These are phyloP conservation scores for Alfaro cultratus DNA, from an alignment of 2,797 vertebrate species.

Conservation along the genomic window DNA sequence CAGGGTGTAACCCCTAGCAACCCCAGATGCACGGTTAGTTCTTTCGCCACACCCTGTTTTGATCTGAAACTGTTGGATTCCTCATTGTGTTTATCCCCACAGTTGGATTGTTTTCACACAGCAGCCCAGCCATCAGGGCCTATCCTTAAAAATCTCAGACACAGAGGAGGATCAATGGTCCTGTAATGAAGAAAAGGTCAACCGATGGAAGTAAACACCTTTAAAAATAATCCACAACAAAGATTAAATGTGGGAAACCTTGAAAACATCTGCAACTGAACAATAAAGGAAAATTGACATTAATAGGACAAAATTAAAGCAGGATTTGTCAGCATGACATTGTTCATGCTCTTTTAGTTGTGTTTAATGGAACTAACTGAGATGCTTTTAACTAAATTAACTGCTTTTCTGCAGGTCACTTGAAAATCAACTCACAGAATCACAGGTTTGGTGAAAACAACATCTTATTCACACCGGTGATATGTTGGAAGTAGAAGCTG, in stretches of 20 bases:
- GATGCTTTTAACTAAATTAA: background rate
- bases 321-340: background rate
- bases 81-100: constrained; percentile 41
- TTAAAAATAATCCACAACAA: constrained; percentile 29
- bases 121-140: constrained; percentile 17
- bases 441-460: background rate
- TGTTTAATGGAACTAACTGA: background rate
- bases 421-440: background rate
- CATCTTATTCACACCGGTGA: background rate
- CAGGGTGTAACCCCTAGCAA: constrained; percentile 29
- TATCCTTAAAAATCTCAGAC: constrained; percentile 27
- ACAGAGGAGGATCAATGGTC: constrained; percentile 43
- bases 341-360: background rate
- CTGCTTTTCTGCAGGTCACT: background rate
- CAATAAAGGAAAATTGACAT: background rate
- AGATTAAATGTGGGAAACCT: background rate
- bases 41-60: constrained; percentile 14
- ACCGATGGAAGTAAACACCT: constrained; percentile 25
- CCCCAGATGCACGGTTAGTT: constrained; percentile 15
- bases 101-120: constrained; percentile 48
- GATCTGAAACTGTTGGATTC: constrained; percentile 23
- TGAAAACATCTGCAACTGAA: background rate
- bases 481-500: background rate
- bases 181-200: constrained; percentile 16
- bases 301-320: background rate